Evolutionary conservation across 2,888 invertebrate species (phyloP), one percentile per base, ranked within the genome.

Genomic region (Amorpha juglandis): DNA sequence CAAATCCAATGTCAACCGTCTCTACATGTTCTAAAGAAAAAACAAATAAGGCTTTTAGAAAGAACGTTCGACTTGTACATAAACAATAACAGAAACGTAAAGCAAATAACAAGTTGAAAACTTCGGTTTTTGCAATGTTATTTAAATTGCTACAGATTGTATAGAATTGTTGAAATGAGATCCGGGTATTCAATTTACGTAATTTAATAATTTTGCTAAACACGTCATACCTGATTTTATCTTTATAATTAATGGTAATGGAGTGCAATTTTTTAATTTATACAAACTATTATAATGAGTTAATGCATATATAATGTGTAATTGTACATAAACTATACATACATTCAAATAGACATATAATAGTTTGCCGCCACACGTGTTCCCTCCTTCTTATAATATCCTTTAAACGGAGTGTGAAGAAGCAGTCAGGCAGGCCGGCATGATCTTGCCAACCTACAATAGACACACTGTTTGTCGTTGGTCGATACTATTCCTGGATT

Each of bases 1-100:
- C 70, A 67, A 55, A 68, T 72, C 76, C 78, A 83, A 82, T 80
- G 80, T 78, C 79, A 78, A 70, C 52, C 69, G 70, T 67, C 68
- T 68, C 66, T 27, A 70, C 65, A 70, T 72, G 73, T 74, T 72
- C 72, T 74, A 71, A 67, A 63, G 70, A 77, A 75, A 63, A 48
- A 69, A 68, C 69, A 67, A 63, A 50, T 52, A 51, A 16, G 45
- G 45, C 16, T 21, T 38, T 58, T 27, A 14, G 52, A 63, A 38
- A 48, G 63, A 63, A n/a, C 27, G 14, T 45, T 62, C 27, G 27
- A 21, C 27, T 45, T 27, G 14, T 45, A 62, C 19, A 19, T 58
- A 42, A 58, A 42, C 12, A 21, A 16, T 48, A 19, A 38, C 33
- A 52, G 2, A 27, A 19, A 0, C 19, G 11, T 38, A 38, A 58